These are phyloP conservation scores for Ivindomyrus marchei DNA, from an alignment of 2,113 vertebrate species.

Conservation along the genomic window DNA sequence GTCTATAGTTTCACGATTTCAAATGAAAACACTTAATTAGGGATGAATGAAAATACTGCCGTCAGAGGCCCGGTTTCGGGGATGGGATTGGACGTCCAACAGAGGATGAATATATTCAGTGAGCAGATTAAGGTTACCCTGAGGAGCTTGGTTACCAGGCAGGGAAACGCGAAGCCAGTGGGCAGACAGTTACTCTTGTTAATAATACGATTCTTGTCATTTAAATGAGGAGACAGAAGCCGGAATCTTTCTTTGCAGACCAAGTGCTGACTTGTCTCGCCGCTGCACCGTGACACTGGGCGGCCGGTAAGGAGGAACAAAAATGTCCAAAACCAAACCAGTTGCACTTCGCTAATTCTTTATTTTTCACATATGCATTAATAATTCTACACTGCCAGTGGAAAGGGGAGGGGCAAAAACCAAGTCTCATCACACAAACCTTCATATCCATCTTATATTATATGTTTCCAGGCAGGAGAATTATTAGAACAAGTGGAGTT, in stretches of 20 bases:
- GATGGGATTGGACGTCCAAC: conserved; percentile 55
- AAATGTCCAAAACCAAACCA: neutral
- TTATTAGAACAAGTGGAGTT: neutral
- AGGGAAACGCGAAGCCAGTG: conserved; percentile 15
- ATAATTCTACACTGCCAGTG: neutral
- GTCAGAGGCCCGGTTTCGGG: conserved; percentile 48
- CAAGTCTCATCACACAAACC: neutral
- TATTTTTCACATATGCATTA: neutral
- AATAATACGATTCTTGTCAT: conserved; percentile 30
- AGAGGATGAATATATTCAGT: conserved; percentile 38
- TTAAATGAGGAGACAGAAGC: conserved; percentile 32
- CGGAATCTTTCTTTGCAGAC: neutral
- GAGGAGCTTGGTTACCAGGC: conserved; percentile 35
- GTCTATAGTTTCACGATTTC: conserved; percentile 57
- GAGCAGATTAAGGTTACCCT: conserved; percentile 26
- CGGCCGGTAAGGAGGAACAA: neutral
- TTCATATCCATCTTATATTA: neutral
- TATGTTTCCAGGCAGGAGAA: neutral
- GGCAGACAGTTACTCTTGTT: conserved; percentile 36
- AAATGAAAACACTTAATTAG: conserved; percentile 67
- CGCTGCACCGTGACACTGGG: neutral
- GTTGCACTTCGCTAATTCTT: neutral
- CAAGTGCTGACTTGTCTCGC: neutral
- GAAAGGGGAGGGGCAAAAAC: no score
- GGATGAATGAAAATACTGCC: conserved; percentile 66